A percentile compares a stretch with the other conserved stretches of the same genome.
Evolutionary conservation across 2,797 vertebrate species (phyloP).

Genomic region (Sebastiscus tertius): DNA sequence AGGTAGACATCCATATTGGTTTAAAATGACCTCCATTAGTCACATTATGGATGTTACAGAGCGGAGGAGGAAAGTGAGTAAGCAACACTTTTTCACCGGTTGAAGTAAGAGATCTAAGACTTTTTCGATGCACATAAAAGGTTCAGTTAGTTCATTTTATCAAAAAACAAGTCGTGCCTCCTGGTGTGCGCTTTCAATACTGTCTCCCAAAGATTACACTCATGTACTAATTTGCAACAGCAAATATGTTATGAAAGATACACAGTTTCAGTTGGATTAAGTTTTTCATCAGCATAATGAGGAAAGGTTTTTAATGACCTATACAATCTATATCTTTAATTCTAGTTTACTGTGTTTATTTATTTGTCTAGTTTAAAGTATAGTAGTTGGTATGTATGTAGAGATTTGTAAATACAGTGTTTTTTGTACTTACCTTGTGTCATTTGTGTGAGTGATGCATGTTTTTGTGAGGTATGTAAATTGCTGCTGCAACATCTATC

Average conservation of each 20-base stretch:
- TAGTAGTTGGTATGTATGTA: too few species aligned
- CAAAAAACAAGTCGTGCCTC: neutral
- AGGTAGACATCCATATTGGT: conserved; percentile 1
- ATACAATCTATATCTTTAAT: too few species aligned
- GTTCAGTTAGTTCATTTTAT: neutral
- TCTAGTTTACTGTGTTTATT: too few species aligned
- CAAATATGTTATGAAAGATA: neutral
- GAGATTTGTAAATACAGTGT: too few species aligned
- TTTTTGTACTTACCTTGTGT: too few species aligned
- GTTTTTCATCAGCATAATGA: neutral
- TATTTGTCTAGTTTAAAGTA: too few species aligned
- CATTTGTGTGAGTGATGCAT: too few species aligned
- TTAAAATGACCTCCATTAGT: neutral
- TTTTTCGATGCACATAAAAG: neutral
- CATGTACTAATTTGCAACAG: neutral
- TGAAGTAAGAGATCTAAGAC: neutral
- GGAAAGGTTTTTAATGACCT: neutral
- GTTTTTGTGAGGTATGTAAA: too few species aligned
- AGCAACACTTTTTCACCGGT: neutral
- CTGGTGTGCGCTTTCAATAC: neutral
- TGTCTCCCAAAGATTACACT: neutral
- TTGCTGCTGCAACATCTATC: too few species aligned
- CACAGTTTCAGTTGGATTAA: neutral
- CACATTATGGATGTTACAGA: neutral
- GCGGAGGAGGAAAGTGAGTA: neutral